Base-by-base conservation (phyloP, 2,888 invertebrate genomes). In the Arctia plantaginis region DNA sequence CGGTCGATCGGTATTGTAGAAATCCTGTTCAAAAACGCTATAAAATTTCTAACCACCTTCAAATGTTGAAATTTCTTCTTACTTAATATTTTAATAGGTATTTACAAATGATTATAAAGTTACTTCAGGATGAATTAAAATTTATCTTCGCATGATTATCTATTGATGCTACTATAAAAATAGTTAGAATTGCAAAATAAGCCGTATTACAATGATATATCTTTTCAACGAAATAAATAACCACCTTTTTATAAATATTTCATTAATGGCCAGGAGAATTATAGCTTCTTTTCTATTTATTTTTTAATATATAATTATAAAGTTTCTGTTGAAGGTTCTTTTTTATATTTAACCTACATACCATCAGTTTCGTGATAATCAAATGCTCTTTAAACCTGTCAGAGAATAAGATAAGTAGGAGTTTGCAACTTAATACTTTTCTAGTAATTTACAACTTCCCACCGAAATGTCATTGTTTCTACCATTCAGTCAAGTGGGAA, bases 391-490 rank as follows among this genome's bases (percentile, higher is more conserved):
- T 62, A 8, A 62, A 18, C 30, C 7, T 30, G 18, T 62, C 62
- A 62, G 27, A 39, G 35, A 35, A 66, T 66, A 39, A 35, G 18
- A 69, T 55, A 35, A 69, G 69, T 69, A 69, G 55, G 35, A 18
- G 1, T 8, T 67, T 33, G 23, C 4, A 23, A 59, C 55, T 39
- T 33, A 80, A 79, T 83, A 85, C 80, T 74, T 84, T 86, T 81
- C 80, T 81, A 85, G 81, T 80, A 85, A 86, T 89, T 86, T 87
- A 85, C 79, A 71, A 88, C 86, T 93, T 94, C 94, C 90, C 94
- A 94, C 92, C 93, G 90, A 92, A 89, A 88, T 85, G 55, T 66
- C 73, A 85, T 81, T 84, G 85, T 85, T 86, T 90, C 90, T 92
- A 90, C 89, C 85, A 75, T 83, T 33, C 86, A 86, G 82, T 84